Evolutionary conservation across 2,888 invertebrate species (phyloP).

Genomic region (Tryphoninae sp.): DNA sequence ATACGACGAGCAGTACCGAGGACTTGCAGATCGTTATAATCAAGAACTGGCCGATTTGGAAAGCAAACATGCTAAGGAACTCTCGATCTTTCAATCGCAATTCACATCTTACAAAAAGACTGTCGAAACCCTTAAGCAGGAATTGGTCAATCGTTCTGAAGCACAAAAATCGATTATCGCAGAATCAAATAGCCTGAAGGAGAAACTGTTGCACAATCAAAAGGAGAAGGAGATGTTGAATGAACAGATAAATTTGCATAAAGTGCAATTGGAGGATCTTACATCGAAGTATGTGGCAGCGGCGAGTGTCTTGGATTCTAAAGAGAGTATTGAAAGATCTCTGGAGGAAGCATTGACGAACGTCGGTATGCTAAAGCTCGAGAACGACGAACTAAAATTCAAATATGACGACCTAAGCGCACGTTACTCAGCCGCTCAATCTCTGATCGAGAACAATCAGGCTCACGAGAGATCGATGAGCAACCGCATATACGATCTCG

Average conservation of each 20-base stretch:
- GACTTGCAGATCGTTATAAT: conserved; percentile 72
- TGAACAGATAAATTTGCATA: conserved; percentile 76
- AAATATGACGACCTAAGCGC: conserved; percentile 75
- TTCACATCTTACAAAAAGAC: conserved; percentile 75
- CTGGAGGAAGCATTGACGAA: conserved; percentile 77
- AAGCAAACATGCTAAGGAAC: conserved; percentile 76
- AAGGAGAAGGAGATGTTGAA: conserved; percentile 72
- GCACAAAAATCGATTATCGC: conserved; percentile 70
- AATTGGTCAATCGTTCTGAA: conserved; percentile 73
- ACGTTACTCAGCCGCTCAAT: conserved; percentile 74
- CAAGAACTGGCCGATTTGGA: conserved; percentile 73
- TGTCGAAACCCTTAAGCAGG: conserved; percentile 75
- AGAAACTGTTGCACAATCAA: conserved; percentile 70
- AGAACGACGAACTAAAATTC: conserved; percentile 74
- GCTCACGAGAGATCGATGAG: conserved; percentile 72
- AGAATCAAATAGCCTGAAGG: conserved; percentile 70
- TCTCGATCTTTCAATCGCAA: conserved; percentile 76
- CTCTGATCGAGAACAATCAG: conserved; percentile 74
- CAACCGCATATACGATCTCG: conserved; percentile 71
- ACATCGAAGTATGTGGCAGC: conserved; percentile 76
- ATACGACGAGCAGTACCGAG: conserved; percentile 72
- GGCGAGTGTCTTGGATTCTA: conserved; percentile 76
- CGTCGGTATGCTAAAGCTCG: conserved; percentile 72
- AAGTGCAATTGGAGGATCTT: conserved; percentile 76
- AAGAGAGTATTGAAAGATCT: conserved; percentile 78